These are phyloP conservation scores for Irena cyanogastra DNA, from an alignment of 2,113 vertebrate species.

Conservation along the genomic window DNA sequence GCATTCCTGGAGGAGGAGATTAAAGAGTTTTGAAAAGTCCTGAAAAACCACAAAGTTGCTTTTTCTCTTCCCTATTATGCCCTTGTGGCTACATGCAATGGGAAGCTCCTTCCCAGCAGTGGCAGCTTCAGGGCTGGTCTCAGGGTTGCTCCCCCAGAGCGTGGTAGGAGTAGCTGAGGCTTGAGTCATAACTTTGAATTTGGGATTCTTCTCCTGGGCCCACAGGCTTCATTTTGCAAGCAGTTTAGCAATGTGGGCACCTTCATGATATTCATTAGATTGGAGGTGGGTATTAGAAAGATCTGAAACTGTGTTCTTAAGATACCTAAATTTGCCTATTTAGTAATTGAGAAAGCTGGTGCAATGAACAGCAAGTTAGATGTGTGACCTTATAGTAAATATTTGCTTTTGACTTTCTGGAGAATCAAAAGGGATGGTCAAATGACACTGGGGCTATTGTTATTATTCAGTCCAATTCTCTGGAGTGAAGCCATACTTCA, in stretches of 20 bases:
- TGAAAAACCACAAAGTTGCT: not conserved
- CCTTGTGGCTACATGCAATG: not conserved
- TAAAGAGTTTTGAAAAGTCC: not conserved
- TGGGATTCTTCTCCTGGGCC: not conserved
- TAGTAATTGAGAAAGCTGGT: not conserved
- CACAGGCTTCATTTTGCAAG: not conserved
- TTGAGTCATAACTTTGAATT: not conserved
- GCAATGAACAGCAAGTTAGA: not conserved
- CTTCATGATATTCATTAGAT: not conserved
- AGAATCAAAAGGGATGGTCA: not conserved
- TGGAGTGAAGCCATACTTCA: not conserved
- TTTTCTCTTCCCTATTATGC: not conserved
- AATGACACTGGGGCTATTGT: not conserved
- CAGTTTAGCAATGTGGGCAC: not conserved
- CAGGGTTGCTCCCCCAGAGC: not conserved
- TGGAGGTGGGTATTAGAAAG: not conserved
- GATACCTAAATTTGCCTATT: not conserved
- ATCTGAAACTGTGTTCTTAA: not conserved
- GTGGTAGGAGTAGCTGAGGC: not conserved
- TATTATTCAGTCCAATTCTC: not conserved
- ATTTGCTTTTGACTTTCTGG: not conserved
- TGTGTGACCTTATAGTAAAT: not conserved
- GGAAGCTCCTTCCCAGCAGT: not conserved
- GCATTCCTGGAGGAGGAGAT: not conserved
- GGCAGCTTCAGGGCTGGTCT: not conserved